These are phyloP conservation scores for Eupithecia dodoneata DNA, from an alignment of 2,888 invertebrate genomes.

Conservation along the genomic window DNA sequence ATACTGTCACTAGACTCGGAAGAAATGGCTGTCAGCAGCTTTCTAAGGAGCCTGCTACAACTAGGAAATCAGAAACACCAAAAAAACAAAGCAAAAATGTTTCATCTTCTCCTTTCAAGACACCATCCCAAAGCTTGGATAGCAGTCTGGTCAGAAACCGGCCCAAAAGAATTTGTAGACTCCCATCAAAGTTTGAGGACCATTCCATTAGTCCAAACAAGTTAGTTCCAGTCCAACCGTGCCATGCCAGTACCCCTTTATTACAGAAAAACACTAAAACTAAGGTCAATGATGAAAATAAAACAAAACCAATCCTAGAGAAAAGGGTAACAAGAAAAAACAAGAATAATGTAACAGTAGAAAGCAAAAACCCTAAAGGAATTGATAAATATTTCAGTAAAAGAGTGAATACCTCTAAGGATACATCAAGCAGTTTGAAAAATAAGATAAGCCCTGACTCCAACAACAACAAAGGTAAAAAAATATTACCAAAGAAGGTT, in stretches of 20 bases:
- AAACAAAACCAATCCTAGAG: slow-evolving; percentile 16
- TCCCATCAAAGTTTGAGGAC: slow-evolving; percentile 71
- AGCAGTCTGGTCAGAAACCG: slow-evolving; percentile 58
- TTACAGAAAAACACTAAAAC: slow-evolving; percentile 45
- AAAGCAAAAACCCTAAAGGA: slow-evolving; percentile 19
- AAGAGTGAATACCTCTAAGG: slow-evolving; percentile 2
- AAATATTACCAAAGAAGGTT: slow-evolving; percentile 27
- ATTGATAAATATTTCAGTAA: slow-evolving; percentile 21
- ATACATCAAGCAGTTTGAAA: slow-evolving; percentile 29
- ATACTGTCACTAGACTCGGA: slow-evolving; percentile 11
- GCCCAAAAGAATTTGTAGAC: slow-evolving; percentile 66
- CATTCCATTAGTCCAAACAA: slow-evolving; percentile 70
- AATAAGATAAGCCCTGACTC: slow-evolving; percentile 55
- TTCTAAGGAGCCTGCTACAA: slow-evolving; percentile 16
- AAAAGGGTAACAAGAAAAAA: slow-evolving; percentile 27
- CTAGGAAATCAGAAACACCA: slow-evolving; percentile 19
- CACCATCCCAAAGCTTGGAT: slow-evolving; percentile 53
- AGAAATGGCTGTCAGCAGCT: slow-evolving; percentile 26
- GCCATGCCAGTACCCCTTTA: slow-evolving; percentile 71
- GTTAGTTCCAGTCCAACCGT: slow-evolving; percentile 63
- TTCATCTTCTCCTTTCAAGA: slow-evolving; percentile 55
- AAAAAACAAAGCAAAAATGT: slow-evolving; percentile 15
- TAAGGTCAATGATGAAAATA: slow-evolving; percentile 8
- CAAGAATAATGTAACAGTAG: slow-evolving; percentile 35
- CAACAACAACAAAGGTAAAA: slow-evolving; percentile 60